Evolutionary conservation across 2,113 vertebrate genomes (phyloP).

Genomic region (Aphyosemion australe): DNA sequence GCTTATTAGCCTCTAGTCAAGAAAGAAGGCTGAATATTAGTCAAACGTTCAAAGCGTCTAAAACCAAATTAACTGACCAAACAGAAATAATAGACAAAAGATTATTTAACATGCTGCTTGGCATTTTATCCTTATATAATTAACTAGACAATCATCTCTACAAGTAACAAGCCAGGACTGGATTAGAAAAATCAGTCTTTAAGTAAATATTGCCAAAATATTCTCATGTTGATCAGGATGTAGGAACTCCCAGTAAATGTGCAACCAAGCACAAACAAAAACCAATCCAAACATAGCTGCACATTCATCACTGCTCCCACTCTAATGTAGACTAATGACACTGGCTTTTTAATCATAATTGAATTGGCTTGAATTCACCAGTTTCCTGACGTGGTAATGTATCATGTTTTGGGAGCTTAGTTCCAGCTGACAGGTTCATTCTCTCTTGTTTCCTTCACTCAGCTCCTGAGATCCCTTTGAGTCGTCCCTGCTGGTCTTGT

Average conservation of each 20-base stretch:
- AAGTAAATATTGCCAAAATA: conserved; percentile 9
- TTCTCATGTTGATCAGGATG: conserved; percentile 19
- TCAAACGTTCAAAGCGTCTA: no score
- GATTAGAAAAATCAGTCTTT: conserved; percentile 2
- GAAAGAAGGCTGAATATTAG: no score
- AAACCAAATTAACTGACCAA: no score
- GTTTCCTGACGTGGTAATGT: conserved; percentile 34
- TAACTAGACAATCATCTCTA: no score
- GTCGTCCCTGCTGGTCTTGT: no score
- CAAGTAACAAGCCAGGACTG: no score
- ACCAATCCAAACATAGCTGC: conserved; percentile 26
- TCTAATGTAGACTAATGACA: conserved; percentile 45
- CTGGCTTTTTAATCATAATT: conserved; percentile 43
- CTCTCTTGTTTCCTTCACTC: background rate
- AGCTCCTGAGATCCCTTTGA: background rate
- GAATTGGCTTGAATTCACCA: conserved; percentile 41
- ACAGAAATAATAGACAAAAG: no score
- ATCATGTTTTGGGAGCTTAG: conserved; percentile 56
- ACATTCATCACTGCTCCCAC: conserved; percentile 55
- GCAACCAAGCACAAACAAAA: conserved; percentile 23
- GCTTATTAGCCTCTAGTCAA: no score
- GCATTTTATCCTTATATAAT: no score
- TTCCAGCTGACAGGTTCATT: conserved; percentile 44
- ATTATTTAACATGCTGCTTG: no score
- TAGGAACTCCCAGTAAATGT: conserved; percentile 11